Evolutionary conservation across 2,113 vertebrate species (phyloP).

Genomic region (Lethenteron reissneri): DNA sequence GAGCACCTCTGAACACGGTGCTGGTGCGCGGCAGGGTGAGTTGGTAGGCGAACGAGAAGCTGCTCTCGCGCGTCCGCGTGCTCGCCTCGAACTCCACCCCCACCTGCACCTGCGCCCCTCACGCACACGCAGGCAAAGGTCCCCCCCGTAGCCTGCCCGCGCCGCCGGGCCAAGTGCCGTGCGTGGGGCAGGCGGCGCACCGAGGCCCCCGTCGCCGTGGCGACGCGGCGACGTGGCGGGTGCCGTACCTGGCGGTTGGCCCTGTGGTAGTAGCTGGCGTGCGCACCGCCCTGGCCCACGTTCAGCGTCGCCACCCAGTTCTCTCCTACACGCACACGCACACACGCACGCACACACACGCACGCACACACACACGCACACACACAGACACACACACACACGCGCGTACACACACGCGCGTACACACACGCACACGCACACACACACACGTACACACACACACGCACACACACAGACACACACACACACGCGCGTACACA

Average conservation of each 20-base stretch:
- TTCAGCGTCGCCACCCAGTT: conserved; percentile 55
- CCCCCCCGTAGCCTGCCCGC: neutral
- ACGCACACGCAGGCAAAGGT: neutral
- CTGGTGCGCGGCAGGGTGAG: neutral
- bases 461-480: too few species aligned
- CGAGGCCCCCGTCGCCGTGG: neutral
- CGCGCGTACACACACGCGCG: neutral
- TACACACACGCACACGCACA: too few species aligned
- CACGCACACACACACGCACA: neutral
- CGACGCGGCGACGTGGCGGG: neutral
- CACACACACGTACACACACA: too few species aligned
- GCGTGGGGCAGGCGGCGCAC: neutral
- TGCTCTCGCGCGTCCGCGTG: neutral
- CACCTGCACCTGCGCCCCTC: neutral
- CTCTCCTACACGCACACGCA: neutral
- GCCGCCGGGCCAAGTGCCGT: neutral
- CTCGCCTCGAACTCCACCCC: neutral
- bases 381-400: neutral
- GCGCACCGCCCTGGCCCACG: conserved; percentile 44
- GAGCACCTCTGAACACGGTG: neutral
- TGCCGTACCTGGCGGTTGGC: neutral
- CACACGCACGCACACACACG: neutral
- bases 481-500: too few species aligned
- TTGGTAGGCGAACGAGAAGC: neutral
- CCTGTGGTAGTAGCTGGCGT: conserved; percentile 55